A percentile compares a stretch with the other conserved stretches of the same genome.
These are phyloP conservation scores for Stenichneumon culpator DNA, from an alignment of 2,888 invertebrate species.

Conservation along the genomic window DNA sequence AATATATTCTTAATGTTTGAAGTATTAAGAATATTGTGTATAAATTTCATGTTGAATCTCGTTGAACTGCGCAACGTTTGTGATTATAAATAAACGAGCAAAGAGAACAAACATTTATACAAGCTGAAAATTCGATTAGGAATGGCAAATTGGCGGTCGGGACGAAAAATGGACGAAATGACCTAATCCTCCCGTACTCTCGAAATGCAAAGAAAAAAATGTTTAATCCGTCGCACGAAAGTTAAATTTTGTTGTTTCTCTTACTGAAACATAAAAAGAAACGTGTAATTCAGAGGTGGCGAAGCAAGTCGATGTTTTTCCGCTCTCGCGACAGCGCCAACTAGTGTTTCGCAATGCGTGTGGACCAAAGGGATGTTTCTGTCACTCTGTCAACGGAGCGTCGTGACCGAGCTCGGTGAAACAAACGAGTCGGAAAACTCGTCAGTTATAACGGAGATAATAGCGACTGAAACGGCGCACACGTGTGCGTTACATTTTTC, in stretches of 20 bases:
- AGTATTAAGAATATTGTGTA: too few relatives aligned
- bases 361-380: not conserved
- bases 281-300: not conserved
- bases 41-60: too few relatives aligned
- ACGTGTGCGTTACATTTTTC: not conserved
- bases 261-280: not conserved
- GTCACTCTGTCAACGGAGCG: not conserved
- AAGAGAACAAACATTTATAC: too few relatives aligned
- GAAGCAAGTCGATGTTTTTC: not conserved
- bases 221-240: too few relatives aligned
- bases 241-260: not conserved
- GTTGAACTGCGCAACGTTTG: too few relatives aligned
- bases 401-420: not conserved
- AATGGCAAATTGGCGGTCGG: too few relatives aligned
- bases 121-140: too few relatives aligned
- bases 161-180: too few relatives aligned
- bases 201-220: too few relatives aligned
- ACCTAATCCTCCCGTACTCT: too few relatives aligned
- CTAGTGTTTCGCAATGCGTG: not conserved
- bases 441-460: constrained; percentile 20
- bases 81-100: too few relatives aligned
- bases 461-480: not conserved
- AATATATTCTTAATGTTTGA: too few relatives aligned
- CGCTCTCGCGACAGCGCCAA: not conserved
- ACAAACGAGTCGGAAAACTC: constrained; percentile 10